Evolutionary conservation across 1,140 invertebrate genomes (phyloP).

Genomic region (Drosophila sproati): DNA sequence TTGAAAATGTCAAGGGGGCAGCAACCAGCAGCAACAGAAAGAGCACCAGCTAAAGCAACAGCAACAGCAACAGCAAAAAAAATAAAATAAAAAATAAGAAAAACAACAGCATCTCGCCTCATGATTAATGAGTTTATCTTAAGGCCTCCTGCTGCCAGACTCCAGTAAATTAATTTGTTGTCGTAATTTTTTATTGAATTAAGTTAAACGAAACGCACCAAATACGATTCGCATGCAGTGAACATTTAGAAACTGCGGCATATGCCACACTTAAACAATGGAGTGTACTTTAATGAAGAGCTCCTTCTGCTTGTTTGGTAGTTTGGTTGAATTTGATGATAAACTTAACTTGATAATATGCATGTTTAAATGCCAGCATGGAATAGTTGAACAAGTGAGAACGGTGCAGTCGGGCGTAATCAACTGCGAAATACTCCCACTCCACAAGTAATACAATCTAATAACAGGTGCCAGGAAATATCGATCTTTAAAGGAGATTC

Average conservation of each 20-base stretch:
- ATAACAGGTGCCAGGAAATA: too few relatives aligned
- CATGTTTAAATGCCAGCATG: too few relatives aligned
- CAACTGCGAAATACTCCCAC: too few relatives aligned
- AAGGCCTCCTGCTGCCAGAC: not conserved
- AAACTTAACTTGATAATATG: too few relatives aligned
- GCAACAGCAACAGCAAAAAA: not conserved
- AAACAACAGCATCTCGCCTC: not conserved
- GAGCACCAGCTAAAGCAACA: not conserved
- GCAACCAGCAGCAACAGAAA: not conserved
- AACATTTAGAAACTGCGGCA: not conserved
- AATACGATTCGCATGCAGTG: constrained; percentile 11
- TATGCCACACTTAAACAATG: not conserved
- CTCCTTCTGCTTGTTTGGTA: too few relatives aligned
- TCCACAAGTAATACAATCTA: too few relatives aligned
- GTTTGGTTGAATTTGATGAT: too few relatives aligned
- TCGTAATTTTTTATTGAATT: constrained; percentile 23
- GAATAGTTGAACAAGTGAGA: too few relatives aligned
- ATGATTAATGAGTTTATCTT: constrained; percentile 49
- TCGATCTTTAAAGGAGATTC: too few relatives aligned
- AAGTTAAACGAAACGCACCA: constrained; percentile 21
- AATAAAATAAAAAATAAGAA: not conserved
- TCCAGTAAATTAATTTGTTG: constrained; percentile 26
- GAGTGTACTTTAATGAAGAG: too few relatives aligned
- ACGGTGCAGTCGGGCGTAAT: too few relatives aligned
- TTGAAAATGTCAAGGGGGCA: constrained; percentile 44